Evolutionary conservation across 2,113 vertebrate genomes (phyloP).

Genomic region (cattle (Bos taurus)): ARS-UCD2.0 NC_037337.1:43015501-43016000

Average conservation of each 20-base stretch:
- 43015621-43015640: background rate
- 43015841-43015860: background rate
- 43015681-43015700: background rate
- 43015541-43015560: background rate
- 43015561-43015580: background rate
- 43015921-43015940: background rate
- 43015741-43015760: too few species aligned
- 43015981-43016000: background rate
- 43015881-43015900: background rate
- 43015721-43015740: background rate
- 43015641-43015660: background rate
- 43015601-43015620: background rate
- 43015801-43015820: background rate
- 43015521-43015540: background rate
- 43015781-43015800: background rate
- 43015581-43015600: background rate
- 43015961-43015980: background rate
- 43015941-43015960: background rate
- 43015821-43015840: background rate
- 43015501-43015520: background rate
- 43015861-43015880: background rate
- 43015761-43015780: background rate
- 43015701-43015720: background rate
- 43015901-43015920: accelerated
- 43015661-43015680: background rate